Evolutionary conservation across 2,888 invertebrate genomes (phyloP).

Genomic region (Lochmaea capreae): DNA sequence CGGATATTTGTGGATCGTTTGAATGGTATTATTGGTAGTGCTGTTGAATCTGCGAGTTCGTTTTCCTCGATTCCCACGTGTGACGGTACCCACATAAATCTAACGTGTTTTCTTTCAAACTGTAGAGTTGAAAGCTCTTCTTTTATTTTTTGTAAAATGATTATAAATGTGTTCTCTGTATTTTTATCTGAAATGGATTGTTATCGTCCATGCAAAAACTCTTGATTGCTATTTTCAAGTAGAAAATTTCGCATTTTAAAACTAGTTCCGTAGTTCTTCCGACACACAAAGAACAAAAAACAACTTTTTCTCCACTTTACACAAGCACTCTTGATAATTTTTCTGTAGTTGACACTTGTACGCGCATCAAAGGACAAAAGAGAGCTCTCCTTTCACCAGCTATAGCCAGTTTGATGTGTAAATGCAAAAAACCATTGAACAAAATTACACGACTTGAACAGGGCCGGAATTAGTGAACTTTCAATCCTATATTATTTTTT

Average conservation of each 20-base stretch:
- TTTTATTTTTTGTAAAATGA: too few relatives aligned
- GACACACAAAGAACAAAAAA: not conserved
- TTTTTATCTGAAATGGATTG: not conserved
- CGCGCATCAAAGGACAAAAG: conserved; percentile 26
- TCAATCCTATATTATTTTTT: not conserved
- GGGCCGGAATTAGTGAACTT: conserved; percentile 4
- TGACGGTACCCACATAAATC: too few relatives aligned
- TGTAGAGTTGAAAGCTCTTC: too few relatives aligned
- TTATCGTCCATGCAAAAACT: not conserved
- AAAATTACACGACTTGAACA: conserved; percentile 33
- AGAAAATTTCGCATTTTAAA: not conserved
- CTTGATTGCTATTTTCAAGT: not conserved
- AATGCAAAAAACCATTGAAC: conserved; percentile 43
- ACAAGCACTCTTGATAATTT: conserved; percentile 16
- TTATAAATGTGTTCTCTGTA: too few relatives aligned
- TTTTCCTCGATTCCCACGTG: too few relatives aligned
- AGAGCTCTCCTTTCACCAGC: conserved; percentile 16
- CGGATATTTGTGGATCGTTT: too few relatives aligned
- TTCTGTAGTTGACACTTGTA: conserved; percentile 32
- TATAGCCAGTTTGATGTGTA: conserved; percentile 43
- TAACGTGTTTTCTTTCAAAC: too few relatives aligned
- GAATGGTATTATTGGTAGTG: too few relatives aligned
- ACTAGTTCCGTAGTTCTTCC: conserved; percentile 8
- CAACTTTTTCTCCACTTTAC: conserved; percentile 4
- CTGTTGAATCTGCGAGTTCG: too few relatives aligned